Percentiles rank a stretch among this genome's conserved stretches.
phyloP scores from a whole-genome alignment of 2,888 invertebrate genomes.

The Hydraecia micacea region DNA sequence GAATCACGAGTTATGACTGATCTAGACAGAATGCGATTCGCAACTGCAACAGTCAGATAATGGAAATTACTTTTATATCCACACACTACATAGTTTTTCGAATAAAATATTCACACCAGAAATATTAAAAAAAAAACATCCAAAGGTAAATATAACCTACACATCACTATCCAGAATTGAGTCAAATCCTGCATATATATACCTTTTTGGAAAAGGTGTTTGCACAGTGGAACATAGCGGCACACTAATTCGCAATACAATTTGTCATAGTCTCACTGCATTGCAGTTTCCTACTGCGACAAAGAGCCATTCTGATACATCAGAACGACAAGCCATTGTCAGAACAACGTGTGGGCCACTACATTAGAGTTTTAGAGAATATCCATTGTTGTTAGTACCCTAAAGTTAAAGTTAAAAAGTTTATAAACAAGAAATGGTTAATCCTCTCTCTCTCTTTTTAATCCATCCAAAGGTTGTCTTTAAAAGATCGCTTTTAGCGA shows the following conservation, averaged over 20 bases:
- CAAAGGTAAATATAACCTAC: not conserved
- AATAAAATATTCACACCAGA: not conserved
- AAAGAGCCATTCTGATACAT: constrained; percentile 72
- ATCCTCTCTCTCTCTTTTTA: too few species aligned
- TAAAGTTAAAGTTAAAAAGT: not conserved
- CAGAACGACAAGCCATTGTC: constrained; percentile 68
- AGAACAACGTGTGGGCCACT: constrained; percentile 56
- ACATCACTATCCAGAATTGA: not conserved
- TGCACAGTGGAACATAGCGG: constrained; percentile 36
- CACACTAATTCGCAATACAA: constrained; percentile 62
- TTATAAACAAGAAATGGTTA: not conserved
- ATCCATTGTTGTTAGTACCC: not conserved
- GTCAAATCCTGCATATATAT: constrained; percentile 8
- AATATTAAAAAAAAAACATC: not conserved
- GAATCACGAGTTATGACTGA: constrained; percentile 19
- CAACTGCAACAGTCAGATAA: not conserved
- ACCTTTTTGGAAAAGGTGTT: constrained; percentile 36
- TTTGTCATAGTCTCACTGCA: constrained; percentile 72
- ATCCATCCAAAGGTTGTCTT: too few species aligned
- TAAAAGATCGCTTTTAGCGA: too few species aligned
- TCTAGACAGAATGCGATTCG: not conserved
- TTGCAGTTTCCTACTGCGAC: constrained; percentile 72
- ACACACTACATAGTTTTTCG: not conserved
- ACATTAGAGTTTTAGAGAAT: constrained; percentile 32
- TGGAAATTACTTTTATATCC: not conserved